Conservation (phyloP, 2,888 invertebrate genomes). For the Limnephilus auricula region DNA sequence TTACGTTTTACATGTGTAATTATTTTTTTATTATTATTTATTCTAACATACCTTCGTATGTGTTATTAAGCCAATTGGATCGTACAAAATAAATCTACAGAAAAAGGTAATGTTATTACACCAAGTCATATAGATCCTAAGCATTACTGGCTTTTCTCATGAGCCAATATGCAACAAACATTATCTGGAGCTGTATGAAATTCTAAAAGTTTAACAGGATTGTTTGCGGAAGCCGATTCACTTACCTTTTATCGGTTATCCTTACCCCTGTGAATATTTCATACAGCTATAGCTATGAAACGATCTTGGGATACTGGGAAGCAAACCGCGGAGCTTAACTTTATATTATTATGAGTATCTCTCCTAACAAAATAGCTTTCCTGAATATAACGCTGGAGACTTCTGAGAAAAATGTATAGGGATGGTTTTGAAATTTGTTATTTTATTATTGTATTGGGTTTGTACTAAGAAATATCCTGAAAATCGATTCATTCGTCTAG, state of each 20-base stretch:
- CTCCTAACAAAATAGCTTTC: not conserved
- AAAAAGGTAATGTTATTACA: not conserved
- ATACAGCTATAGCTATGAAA: not conserved
- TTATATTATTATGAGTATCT: conserved; percentile 2
- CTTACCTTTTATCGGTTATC: conserved; percentile 2
- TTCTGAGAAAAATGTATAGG: not conserved
- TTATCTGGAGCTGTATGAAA: not conserved
- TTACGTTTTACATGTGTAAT: too few relatives aligned
- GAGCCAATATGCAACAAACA: not conserved
- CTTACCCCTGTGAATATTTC: not conserved
- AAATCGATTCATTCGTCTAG: too few relatives aligned
- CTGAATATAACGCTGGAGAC: not conserved
- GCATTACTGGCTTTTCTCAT: not conserved
- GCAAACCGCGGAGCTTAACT: not conserved
- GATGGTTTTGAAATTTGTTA: not conserved
- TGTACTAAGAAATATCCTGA: not conserved
- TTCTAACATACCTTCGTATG: too few relatives aligned
- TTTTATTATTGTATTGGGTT: not conserved
- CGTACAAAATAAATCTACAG: not conserved
- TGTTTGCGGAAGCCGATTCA: not conserved
- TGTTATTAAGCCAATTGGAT: too few relatives aligned
- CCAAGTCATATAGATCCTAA: not conserved
- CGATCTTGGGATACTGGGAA: not conserved
- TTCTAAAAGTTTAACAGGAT: not conserved
- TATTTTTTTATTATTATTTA: too few relatives aligned